These are phyloP conservation scores for Fulmarus glacialis DNA, from an alignment of 2,113 vertebrate genomes.

Conservation along the genomic window DNA sequence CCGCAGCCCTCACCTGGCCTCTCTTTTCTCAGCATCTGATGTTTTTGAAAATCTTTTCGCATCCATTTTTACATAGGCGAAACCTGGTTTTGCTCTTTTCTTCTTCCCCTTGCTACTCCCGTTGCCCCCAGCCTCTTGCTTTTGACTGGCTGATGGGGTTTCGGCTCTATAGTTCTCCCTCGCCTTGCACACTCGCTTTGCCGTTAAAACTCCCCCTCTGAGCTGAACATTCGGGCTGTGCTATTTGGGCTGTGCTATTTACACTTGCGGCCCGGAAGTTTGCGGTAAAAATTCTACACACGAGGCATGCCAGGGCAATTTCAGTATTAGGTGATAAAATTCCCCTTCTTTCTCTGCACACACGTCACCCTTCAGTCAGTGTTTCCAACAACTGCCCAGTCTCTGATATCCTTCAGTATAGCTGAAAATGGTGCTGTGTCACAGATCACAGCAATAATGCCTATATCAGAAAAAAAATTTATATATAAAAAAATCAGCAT, in stretches of 20 bases:
- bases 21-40: neutral
- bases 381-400: neutral
- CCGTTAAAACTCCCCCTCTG: neutral
- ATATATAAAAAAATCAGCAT: neutral
- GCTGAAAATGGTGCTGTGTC: neutral
- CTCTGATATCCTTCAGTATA: neutral
- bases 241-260: neutral
- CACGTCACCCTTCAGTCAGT: neutral
- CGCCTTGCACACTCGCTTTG: neutral
- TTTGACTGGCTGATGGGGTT: neutral
- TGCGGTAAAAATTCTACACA: neutral
- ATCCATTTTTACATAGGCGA: neutral
- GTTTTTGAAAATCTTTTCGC: fast-evolving
- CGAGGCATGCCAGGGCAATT: neutral
- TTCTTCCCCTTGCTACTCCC: neutral
- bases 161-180: neutral
- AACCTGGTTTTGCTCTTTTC: neutral
- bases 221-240: neutral
- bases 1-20: neutral
- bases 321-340: slow-evolving; percentile 11
- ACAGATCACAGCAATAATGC: neutral
- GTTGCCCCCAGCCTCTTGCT: neutral
- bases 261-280: neutral
- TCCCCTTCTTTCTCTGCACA: neutral
- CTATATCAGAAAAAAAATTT: neutral